phyloP scores from a whole-genome alignment of 1,140 invertebrate species.

The Nasonia giraulti region DNA sequence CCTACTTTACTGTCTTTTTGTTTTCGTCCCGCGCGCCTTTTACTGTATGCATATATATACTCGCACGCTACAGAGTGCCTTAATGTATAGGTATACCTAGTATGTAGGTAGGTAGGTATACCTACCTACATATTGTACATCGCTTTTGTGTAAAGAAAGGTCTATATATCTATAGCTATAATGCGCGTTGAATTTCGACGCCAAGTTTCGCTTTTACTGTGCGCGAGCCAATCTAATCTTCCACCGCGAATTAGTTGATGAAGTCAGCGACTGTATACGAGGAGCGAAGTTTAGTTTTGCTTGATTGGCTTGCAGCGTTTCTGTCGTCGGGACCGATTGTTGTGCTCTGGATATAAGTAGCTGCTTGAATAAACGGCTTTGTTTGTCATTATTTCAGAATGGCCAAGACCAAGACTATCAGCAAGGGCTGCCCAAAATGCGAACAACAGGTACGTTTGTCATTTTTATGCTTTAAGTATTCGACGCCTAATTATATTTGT shows the following conservation, averaged over 20 bases:
- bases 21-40: not conserved
- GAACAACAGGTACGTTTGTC: constrained; percentile 75
- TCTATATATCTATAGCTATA: not conserved
- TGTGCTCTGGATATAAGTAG: not conserved
- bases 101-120: too few species aligned
- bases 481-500: constrained; percentile 41
- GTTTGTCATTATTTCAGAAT: constrained; percentile 56
- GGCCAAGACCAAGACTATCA: constrained; percentile 76
- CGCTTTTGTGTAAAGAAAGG: not conserved
- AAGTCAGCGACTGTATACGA: not conserved
- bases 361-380: not conserved
- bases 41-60: not conserved
- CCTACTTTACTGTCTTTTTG: not conserved
- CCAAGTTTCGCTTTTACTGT: constrained; percentile 14
- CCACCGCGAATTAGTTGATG: constrained; percentile 3
- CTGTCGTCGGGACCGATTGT: not conserved
- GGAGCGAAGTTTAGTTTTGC: not conserved
- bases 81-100: not conserved
- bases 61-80: too few species aligned
- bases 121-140: too few species aligned
- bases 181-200: constrained; percentile 16
- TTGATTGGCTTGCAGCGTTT: not conserved
- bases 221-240: constrained; percentile 24
- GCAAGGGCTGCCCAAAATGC: constrained; percentile 79
- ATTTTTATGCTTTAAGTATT: constrained; percentile 36